phyloP scores from a whole-genome alignment of 2,113 vertebrate genomes.

The Rhodinocichla rosea region DNA sequence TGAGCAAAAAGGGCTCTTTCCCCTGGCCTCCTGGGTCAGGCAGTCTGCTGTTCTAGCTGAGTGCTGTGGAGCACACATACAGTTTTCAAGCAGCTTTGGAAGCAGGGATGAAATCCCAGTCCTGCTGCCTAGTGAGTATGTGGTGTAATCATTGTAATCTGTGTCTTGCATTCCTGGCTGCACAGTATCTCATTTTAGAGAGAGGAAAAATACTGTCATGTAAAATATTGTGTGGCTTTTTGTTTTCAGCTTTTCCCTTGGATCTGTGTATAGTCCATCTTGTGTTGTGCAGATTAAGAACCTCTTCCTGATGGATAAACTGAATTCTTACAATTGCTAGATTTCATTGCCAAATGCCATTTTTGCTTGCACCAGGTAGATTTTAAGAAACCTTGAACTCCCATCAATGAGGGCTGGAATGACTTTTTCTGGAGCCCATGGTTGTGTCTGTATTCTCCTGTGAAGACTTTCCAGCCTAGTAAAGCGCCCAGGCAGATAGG shows the following conservation, averaged over 20 bases:
- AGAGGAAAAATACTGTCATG: neutral
- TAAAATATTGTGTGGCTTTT: neutral
- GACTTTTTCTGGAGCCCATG: neutral
- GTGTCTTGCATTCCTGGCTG: neutral
- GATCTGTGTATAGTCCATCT: neutral
- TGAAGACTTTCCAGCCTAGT: neutral
- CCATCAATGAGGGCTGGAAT: neutral
- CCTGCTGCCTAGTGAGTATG: accelerated
- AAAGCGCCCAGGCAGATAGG: neutral
- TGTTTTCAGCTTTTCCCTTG: neutral
- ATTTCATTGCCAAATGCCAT: accelerated
- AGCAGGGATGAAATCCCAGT: neutral
- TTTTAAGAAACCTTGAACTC: neutral
- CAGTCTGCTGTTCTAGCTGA: neutral
- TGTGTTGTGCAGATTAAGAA: neutral
- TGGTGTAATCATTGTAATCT: neutral
- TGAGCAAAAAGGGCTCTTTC: neutral
- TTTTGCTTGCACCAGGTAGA: neutral
- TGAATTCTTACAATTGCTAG: neutral
- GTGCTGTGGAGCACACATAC: accelerated
- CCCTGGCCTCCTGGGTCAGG: neutral
- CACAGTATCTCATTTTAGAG: neutral
- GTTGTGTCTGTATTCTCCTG: neutral
- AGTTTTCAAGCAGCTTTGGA: neutral
- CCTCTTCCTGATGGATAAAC: neutral